Evolutionary conservation across 2,797 vertebrate species (phyloP), one percentile per base, ranked within the genome.

Genomic region (Podarcis siculus): DNA sequence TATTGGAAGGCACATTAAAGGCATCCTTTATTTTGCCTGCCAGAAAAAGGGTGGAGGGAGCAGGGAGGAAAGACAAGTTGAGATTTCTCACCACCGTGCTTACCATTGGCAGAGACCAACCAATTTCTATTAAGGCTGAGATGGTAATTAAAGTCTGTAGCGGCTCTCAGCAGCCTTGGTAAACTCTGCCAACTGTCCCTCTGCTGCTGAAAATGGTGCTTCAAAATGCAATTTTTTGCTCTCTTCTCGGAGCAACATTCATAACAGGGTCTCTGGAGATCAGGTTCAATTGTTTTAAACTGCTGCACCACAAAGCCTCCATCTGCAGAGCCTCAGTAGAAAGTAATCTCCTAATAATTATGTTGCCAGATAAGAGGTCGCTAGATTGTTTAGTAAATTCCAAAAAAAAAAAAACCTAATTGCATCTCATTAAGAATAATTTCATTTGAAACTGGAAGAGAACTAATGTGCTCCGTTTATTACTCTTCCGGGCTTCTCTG

Each of bases 201-300:
- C 85, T 93, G 90, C 58, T 95, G 84, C 72, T 91, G 71, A 91
- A 96, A 95, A 94, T 0, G 90, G 88, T 89, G 69, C 90, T 91
- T 95, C 95, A 93, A 92, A 92, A 42, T 64, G 92, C 71, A 89
- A 89, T 93, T 94, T 55, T 35, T 92, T 92, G 90, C 85, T 93
- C 64, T 93, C 7, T 64, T 35, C 88, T 92, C 87, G 86, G 81
- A 89, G 86, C 77, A 91, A 85, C 67, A 66, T 82, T 94, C 66
- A 19, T 87, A 89, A 92, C 19, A 0, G 82, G 72, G 83, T 93
- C 93, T 94, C 93, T 79, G 89, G 95, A 94, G 94, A 87, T 93
- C 87, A 92, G 93, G 93, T 91, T 84, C 93, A 90, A 95, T 95
- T 95, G 94, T 94, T 95, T 95, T 92, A 94, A 95, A 93, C 76